Base-by-base conservation (phyloP, 2,797 vertebrate species). In the Esox lucius region DNA sequence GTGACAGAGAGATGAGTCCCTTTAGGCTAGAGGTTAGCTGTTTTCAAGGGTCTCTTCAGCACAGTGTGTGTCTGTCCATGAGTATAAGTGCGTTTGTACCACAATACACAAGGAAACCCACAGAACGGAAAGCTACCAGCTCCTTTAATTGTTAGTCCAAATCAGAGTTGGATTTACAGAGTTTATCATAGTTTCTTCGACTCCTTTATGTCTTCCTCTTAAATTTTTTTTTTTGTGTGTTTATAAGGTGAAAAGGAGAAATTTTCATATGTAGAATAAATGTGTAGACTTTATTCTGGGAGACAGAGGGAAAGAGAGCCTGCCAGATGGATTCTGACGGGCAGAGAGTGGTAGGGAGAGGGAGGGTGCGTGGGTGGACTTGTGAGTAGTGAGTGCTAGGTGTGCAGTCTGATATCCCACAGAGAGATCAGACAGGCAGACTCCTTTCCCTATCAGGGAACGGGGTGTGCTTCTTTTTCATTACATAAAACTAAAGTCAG, bases 271-370 rank as follows among this genome's bases (percentile, higher is more conserved):
- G 19, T 56, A n/a, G 8, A 8, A 56, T 2, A 11, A n/a, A n/a
- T 56, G n/a, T 56, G 19, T 56, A n/a, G 53, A 56, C 53, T 56
- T 19, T 53, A 19, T 53, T 53, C 16, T 53, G 17, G n/a, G 68
- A 16, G 24, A 70, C 6, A 62, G 68, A 24, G 28, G 13, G 75
- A 75, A 31, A 67, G 62, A 16, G 68, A 17, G 49, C 22, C 64
- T 17, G 77, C 88, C 80, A 72, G 80, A 85, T 84, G 76, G 83
- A 79, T 82, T 76, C 75, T 78, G 73, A 80, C 68, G 59, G 73
- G 26, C 74, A 69, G 69, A 49, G 71, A 51, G 28, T 67, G 49
- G 53, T 56, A n/a, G 53, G n/a, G n/a, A 56, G 53, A 56, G 22
- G 7, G 8, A 72, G 69, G 4, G 53, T 22, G 26, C 16, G 35